Conservation (phyloP, 35 echinoderm and acorn worm genomes). For the Apostichopus californicus region DNA sequence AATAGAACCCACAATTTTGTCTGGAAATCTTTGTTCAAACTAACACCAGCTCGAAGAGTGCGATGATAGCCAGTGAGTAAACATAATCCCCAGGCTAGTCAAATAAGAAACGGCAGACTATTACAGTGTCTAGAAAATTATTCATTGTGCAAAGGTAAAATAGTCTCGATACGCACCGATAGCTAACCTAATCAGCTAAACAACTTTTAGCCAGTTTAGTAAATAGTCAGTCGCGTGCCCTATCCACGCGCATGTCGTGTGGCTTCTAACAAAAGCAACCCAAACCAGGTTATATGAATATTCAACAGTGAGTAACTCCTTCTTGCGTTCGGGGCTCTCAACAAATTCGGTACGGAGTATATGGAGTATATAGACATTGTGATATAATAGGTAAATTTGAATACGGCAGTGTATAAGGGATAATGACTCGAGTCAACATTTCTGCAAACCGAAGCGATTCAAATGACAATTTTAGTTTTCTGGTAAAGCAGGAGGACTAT, state of each 20-base stretch:
- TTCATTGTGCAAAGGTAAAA: neutral
- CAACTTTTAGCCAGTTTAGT: neutral
- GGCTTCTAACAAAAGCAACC: neutral
- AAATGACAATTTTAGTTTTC: too few species aligned
- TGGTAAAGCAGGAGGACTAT: too few species aligned
- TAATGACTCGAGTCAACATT: too few species aligned
- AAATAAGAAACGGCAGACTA: neutral
- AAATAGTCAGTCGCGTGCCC: conserved; percentile 11
- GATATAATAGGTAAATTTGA: too few species aligned
- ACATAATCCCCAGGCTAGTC: neutral
- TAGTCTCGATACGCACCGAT: neutral
- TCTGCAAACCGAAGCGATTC: too few species aligned
- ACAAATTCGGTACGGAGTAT: too few species aligned
- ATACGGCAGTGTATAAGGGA: too few species aligned
- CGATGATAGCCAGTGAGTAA: neutral
- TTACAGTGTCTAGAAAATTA: neutral
- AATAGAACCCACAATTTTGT: neutral
- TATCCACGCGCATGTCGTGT: conserved; percentile 34
- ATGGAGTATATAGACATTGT: too few species aligned
- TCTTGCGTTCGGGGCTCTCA: too few species aligned
- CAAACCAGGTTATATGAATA: too few species aligned
- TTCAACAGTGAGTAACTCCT: too few species aligned
- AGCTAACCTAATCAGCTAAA: neutral
- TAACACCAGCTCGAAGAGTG: neutral
- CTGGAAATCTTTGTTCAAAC: conserved; percentile 10